A percentile compares a stretch with the other conserved stretches of the same genome.
Conservation (phyloP, 2,888 invertebrate genomes). For the Drosophila meridionalis region DNA sequence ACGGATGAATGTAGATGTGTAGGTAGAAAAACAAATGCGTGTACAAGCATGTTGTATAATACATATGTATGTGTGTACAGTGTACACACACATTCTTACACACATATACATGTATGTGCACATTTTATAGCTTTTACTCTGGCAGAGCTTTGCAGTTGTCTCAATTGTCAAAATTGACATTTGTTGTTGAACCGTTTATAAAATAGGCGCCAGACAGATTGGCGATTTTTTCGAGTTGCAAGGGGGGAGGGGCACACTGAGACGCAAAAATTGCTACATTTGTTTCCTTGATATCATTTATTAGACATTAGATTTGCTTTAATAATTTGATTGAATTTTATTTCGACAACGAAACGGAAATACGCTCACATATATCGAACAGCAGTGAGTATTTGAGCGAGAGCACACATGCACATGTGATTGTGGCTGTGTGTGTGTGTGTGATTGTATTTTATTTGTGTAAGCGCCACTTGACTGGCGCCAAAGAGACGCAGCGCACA, state of each 20-base stretch:
- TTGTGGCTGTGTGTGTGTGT: conserved; percentile 16
- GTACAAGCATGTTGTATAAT: background rate
- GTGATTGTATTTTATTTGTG: conserved; percentile 20
- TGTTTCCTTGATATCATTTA: conserved; percentile 69
- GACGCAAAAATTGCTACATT: conserved; percentile 42
- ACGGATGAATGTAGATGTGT: no score
- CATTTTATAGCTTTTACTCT: conserved; percentile 21
- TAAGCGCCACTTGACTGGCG: conserved; percentile 64
- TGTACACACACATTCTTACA: no score
- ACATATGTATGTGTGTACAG: background rate
- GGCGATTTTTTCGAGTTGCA: conserved; percentile 29
- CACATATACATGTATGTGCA: background rate
- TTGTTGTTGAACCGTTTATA: conserved; percentile 76
- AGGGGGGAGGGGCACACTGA: conserved; percentile 14
- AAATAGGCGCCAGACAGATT: conserved; percentile 76
- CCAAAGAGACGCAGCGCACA: conserved; percentile 62
- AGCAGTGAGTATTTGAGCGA: conserved; percentile 1
- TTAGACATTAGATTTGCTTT: conserved; percentile 71
- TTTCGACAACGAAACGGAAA: conserved; percentile 59
- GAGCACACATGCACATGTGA: background rate
- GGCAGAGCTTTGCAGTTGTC: conserved; percentile 34
- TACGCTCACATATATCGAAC: background rate
- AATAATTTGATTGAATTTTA: conserved; percentile 79
- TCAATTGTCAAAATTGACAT: conserved; percentile 75
- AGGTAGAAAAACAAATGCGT: background rate